Evolutionary conservation across 2,113 vertebrate genomes (phyloP).

Genomic region (Glaucomys volans): DNA sequence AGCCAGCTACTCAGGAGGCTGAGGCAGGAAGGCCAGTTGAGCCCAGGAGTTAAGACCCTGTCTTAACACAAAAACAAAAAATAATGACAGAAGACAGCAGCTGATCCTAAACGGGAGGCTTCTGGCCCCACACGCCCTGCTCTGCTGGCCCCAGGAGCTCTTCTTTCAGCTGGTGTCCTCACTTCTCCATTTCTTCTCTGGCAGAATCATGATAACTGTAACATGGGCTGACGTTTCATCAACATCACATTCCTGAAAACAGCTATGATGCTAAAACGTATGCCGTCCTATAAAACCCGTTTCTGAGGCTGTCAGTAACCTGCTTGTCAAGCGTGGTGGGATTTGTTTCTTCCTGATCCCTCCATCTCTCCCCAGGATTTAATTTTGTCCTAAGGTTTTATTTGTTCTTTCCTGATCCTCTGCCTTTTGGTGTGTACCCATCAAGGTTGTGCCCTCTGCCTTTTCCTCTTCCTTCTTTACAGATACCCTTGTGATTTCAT

Average conservation of each 20-base stretch:
- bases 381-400: not conserved
- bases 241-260: not conserved
- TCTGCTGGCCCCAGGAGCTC: accelerated
- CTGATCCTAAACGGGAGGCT: not conserved
- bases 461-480: not conserved
- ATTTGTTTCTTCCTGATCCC: not conserved
- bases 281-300: not conserved
- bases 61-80: not conserved
- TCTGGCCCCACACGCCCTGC: accelerated
- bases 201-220: not conserved
- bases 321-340: not conserved
- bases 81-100: not conserved
- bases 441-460: not conserved
- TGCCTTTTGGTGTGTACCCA: not conserved
- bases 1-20: not conserved
- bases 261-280: not conserved
- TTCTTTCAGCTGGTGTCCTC: not conserved
- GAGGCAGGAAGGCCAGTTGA: not conserved
- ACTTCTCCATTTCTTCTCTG: not conserved
- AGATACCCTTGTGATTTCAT: not conserved
- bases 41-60: not conserved
- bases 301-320: not conserved
- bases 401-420: not conserved
- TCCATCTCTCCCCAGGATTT: not conserved
- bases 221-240: constrained; percentile 12